Percentiles rank a stretch among this genome's conserved stretches.
phyloP scores from a whole-genome alignment of 2,113 vertebrate genomes.

The Indri indri region DNA sequence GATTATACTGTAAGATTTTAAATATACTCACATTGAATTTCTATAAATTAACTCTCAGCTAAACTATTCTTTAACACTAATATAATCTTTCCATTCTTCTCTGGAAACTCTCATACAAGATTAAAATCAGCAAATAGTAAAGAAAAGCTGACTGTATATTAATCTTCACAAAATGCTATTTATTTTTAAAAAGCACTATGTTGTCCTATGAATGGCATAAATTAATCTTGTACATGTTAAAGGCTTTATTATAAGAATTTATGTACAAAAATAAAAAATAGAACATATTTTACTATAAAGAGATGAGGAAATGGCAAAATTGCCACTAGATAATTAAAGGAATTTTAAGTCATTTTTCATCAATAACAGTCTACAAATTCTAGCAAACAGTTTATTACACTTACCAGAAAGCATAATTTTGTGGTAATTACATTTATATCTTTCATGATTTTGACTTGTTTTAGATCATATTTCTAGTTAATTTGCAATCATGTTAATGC shows the following conservation, averaged over 20 bases:
- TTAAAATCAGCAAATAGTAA: not conserved
- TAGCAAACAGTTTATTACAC: not conserved
- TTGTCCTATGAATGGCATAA: not conserved
- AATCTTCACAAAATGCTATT: not conserved
- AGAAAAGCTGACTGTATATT: not conserved
- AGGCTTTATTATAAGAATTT: not conserved
- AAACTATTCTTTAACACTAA: conserved; percentile 18
- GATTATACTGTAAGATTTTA: conserved; percentile 29
- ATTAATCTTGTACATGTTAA: conserved; percentile 48
- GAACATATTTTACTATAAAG: conserved; percentile 9
- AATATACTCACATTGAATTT: conserved; percentile 8
- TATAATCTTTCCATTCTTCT: not conserved
- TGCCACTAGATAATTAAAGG: not conserved
- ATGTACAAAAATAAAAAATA: not conserved
- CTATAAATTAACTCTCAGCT: not conserved
- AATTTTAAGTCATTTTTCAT: conserved; percentile 15
- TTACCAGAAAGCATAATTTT: not conserved
- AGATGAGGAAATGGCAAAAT: conserved; percentile 28
- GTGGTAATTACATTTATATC: not conserved
- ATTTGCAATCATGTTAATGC: not conserved
- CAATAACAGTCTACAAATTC: not conserved
- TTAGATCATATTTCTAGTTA: conserved; percentile 4
- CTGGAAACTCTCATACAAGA: not conserved
- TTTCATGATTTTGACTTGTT: not conserved
- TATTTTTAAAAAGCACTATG: not conserved